Conservation (phyloP, 2,797 vertebrate species). For the Macropus fuliginosus region DNA sequence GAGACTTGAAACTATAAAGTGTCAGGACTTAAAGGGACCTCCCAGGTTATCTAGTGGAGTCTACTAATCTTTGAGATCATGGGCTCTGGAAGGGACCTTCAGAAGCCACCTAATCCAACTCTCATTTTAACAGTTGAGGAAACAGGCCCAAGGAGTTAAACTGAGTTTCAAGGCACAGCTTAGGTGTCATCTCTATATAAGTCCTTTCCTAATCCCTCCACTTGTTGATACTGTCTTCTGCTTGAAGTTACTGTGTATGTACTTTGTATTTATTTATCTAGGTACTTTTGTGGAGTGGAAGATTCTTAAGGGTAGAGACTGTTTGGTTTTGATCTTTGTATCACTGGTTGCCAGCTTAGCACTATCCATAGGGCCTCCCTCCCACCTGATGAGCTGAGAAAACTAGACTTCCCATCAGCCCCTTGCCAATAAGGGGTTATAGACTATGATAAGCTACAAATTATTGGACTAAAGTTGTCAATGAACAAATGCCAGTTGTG, state of each 20-base stretch:
- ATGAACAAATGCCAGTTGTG: neutral
- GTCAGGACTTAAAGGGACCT: neutral
- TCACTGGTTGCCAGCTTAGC: neutral
- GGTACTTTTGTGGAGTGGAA: neutral
- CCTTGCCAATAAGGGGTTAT: neutral
- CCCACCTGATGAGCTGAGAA: neutral
- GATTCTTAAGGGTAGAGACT: neutral
- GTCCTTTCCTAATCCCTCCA: neutral
- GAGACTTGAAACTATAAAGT: neutral
- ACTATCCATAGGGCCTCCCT: neutral
- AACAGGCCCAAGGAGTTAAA: neutral
- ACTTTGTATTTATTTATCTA: neutral
- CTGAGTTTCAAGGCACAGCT: neutral
- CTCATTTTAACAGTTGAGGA: neutral
- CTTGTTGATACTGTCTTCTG: neutral
- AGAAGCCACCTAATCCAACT: neutral
- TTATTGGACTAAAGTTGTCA: neutral
- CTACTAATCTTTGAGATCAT: neutral
- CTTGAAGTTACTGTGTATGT: neutral
- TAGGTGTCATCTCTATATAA: neutral
- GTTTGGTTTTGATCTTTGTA: neutral
- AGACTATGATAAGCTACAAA: neutral
- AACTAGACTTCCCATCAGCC: neutral
- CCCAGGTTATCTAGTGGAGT: neutral
- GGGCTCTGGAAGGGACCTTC: neutral